Percentiles rank a stretch among this genome's conserved stretches.
Evolutionary conservation across 2,888 invertebrate genomes (phyloP).

Genomic region (Ichneumoninae sp.): DNA sequence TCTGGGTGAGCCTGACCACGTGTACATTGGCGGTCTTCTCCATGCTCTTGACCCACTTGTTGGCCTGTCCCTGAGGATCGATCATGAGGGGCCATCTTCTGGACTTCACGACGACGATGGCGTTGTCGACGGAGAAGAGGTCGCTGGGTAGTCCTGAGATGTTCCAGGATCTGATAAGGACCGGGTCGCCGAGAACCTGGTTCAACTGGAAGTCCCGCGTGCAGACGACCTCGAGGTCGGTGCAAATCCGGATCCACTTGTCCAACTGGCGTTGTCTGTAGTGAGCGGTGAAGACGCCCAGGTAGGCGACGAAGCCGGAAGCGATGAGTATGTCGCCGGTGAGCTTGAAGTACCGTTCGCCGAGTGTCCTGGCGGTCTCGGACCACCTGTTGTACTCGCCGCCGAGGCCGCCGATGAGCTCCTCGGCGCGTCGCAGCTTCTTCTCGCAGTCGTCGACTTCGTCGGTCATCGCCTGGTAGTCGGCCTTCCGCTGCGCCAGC

Average conservation of each 20-base stretch:
- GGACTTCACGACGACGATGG: conserved; percentile 95
- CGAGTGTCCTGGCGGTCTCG: conserved; percentile 89
- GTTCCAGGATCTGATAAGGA: conserved; percentile 95
- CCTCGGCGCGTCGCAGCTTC: conserved; percentile 95
- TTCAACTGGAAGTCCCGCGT: conserved; percentile 91
- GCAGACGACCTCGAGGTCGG: conserved; percentile 91
- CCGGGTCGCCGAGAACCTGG: conserved; percentile 93
- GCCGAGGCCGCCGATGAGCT: conserved; percentile 95
- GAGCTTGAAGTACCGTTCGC: conserved; percentile 89
- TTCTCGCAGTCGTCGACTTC: conserved; percentile 95
- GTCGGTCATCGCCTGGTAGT: conserved; percentile 91
- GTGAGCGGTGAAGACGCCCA: conserved; percentile 93
- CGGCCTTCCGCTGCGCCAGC: conserved; percentile 88
- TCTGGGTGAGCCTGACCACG: conserved; percentile 91
- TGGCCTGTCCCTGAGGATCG: conserved; percentile 97
- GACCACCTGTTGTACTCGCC: conserved; percentile 97
- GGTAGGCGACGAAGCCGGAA: conserved; percentile 95
- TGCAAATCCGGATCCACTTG: conserved; percentile 90
- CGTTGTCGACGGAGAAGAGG: conserved; percentile 95
- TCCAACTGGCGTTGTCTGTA: conserved; percentile 90
- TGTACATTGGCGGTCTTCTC: conserved; percentile 93
- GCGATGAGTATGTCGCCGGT: conserved; percentile 95
- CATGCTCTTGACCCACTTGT: conserved; percentile 97
- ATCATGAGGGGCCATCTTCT: conserved; percentile 97
- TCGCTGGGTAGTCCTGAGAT: conserved; percentile 96